Percentiles rank a stretch among this genome's conserved stretches.
Conservation (phyloP, 2,113 vertebrate species). For the Dromiciops gliroides region DNA sequence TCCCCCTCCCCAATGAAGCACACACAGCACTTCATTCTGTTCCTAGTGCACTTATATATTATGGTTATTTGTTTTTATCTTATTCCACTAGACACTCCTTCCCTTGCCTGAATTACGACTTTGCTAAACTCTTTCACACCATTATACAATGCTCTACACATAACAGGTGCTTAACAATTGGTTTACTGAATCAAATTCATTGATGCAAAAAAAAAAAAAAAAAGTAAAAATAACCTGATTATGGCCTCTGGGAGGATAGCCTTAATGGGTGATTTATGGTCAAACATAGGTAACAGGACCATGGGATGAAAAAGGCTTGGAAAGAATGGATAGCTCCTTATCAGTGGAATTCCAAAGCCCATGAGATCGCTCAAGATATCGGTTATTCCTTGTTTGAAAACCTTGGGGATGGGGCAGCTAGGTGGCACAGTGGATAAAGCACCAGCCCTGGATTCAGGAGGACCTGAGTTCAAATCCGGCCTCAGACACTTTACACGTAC, state of each 20-base stretch:
- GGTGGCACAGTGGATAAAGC: no score
- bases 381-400: background rate
- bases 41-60: background rate
- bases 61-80: no score
- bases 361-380: background rate
- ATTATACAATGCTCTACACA: no score
- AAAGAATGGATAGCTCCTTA: no score
- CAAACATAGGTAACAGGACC: background rate
- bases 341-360: background rate
- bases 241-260: background rate
- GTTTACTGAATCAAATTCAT: background rate
- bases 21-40: background rate
- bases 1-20: background rate
- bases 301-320: background rate
- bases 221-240: background rate
- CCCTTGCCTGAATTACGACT: background rate
- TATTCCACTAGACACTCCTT: background rate
- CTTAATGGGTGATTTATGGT: background rate
- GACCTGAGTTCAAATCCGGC: no score
- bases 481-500: no score
- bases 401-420: no score
- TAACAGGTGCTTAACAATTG: background rate
- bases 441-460: no score
- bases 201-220: background rate
- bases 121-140: no score